A percentile compares a stretch with the other conserved stretches of the same genome.
Evolutionary conservation across 2,888 invertebrate species (phyloP).

Genomic region (Thumatha senex): DNA sequence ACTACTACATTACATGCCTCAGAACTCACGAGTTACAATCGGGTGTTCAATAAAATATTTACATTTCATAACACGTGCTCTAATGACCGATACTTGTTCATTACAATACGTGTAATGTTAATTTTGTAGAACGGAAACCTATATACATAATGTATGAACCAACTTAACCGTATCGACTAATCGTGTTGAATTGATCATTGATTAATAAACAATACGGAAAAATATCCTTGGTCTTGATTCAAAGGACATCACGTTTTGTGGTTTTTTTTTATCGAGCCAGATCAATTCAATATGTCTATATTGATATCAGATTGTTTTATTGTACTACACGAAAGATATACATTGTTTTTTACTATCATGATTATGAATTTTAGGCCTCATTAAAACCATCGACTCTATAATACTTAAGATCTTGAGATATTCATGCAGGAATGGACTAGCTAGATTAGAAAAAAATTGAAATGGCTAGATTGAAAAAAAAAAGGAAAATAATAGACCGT

Average conservation of each 20-base stretch:
- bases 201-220: conserved; percentile 39
- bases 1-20: background rate
- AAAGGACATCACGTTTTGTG: conserved; percentile 69
- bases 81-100: conserved; percentile 2
- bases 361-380: too few species aligned
- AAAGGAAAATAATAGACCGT: too few species aligned
- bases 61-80: conserved; percentile 20
- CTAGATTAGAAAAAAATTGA: too few species aligned
- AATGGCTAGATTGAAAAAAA: too few species aligned
- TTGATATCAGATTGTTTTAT: too few species aligned
- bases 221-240: conserved; percentile 50
- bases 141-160: background rate
- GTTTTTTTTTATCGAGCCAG: conserved; percentile 34
- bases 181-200: conserved; percentile 15
- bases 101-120: conserved; percentile 24
- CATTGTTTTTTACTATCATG: too few species aligned
- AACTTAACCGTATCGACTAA: background rate
- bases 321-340: too few species aligned
- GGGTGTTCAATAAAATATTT: conserved; percentile 1
- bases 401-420: too few species aligned
- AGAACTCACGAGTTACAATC: background rate
- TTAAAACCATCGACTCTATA: too few species aligned
- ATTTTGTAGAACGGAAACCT: conserved; percentile 17
- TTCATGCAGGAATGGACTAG: too few species aligned
- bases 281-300: conserved; percentile 6